These are phyloP conservation scores for Ditula angustiorana DNA, from an alignment of 2,888 invertebrate species.

Conservation along the genomic window DNA sequence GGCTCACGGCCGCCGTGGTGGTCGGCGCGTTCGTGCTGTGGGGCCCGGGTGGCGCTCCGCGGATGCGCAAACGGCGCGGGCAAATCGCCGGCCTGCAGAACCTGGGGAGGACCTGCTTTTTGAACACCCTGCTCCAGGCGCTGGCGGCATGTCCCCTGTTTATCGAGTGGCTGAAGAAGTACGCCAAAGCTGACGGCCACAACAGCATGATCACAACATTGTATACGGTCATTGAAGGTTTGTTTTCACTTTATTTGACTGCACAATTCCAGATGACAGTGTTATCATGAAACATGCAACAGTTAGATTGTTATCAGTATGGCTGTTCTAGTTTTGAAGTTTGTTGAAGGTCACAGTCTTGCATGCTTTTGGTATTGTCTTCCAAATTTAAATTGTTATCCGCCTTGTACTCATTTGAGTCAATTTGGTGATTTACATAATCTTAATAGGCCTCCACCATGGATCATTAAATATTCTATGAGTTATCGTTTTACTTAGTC, in stretches of 20 bases:
- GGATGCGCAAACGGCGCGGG: slow-evolving; percentile 87
- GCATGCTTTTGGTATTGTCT: neutral
- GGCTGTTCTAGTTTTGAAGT: neutral
- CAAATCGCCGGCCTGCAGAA: slow-evolving; percentile 95
- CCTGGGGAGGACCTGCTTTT: slow-evolving; percentile 96
- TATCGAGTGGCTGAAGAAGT: slow-evolving; percentile 91
- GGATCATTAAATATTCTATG: neutral
- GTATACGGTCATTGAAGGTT: slow-evolving; percentile 91
- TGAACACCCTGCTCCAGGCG: slow-evolving; percentile 96
- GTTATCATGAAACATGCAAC: slow-evolving; percentile 1
- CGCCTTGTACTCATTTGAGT: neutral
- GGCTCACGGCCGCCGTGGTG: slow-evolving; percentile 92
- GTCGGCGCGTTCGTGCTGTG: slow-evolving; percentile 94
- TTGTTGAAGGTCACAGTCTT: slow-evolving; percentile 1
- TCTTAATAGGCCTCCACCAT: neutral
- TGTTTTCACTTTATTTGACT: slow-evolving; percentile 42
- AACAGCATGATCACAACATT: slow-evolving; percentile 91
- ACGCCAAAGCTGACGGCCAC: slow-evolving; percentile 86
- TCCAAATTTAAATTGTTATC: neutral
- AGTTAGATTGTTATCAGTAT: neutral
- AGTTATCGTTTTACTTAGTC: neutral
- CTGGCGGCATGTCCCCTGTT: slow-evolving; percentile 95
- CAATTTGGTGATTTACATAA: neutral
- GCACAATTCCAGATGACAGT: neutral
- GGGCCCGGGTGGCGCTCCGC: slow-evolving; percentile 89